Evolutionary conservation across 2,113 vertebrate genomes (phyloP).

Genomic region (Procavia capensis): DNA sequence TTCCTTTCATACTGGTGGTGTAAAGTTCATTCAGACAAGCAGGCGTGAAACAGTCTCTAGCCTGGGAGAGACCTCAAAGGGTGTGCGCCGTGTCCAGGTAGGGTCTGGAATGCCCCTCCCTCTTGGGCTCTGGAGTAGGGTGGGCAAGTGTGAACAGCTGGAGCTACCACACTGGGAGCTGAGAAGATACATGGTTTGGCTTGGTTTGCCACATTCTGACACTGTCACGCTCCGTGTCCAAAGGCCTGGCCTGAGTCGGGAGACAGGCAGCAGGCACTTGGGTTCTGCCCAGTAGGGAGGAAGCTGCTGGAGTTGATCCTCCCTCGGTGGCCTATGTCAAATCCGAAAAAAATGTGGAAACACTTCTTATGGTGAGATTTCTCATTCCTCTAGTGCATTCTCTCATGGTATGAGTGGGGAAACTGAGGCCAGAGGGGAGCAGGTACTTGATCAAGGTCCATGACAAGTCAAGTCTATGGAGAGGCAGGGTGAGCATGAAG

Average conservation of each 20-base stretch:
- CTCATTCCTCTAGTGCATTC: no score
- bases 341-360: neutral
- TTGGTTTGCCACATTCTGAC: neutral
- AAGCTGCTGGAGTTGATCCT: neutral
- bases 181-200: neutral
- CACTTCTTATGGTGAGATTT: neutral
- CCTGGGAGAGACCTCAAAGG: neutral
- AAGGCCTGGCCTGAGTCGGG: neutral
- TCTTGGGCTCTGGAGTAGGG: neutral
- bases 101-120: neutral
- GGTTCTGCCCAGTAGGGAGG: neutral
- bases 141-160: neutral
- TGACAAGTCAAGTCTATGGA: neutral
- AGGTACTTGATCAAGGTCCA: no score
- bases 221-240: neutral
- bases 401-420: no score
- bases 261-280: neutral
- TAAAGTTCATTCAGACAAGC: neutral
- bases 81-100: neutral
- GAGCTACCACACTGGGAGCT: no score
- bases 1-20: neutral
- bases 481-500: neutral
- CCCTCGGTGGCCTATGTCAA: neutral
- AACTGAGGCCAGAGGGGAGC: no score
- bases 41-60: neutral